Evolutionary conservation across 2,888 invertebrate species (phyloP).

Genomic region (Platycnemis pennipes): DNA sequence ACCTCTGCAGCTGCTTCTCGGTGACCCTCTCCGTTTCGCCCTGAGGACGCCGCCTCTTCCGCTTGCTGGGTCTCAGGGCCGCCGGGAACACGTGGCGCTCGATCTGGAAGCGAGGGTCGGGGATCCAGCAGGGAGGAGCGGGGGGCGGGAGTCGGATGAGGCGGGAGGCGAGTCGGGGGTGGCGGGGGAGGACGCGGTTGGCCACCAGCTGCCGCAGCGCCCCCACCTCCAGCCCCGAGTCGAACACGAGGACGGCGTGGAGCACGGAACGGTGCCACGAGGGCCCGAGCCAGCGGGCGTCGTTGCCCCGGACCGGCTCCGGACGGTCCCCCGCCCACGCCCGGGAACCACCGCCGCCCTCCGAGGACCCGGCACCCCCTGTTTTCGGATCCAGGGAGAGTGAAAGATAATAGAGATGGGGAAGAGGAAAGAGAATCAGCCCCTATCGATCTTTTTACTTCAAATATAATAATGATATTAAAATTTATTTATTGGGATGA

Average conservation of each 20-base stretch:
- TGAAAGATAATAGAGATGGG: no score
- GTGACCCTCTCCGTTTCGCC: slow-evolving; percentile 1
- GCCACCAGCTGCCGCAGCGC: slow-evolving; percentile 79
- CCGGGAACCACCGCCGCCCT: neutral
- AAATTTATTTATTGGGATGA: no score
- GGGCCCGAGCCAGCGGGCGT: slow-evolving; percentile 79
- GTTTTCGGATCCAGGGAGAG: neutral
- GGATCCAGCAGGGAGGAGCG: slow-evolving; percentile 79
- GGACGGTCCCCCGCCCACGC: slow-evolving; percentile 63
- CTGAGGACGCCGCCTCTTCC: neutral
- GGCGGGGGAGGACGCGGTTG: slow-evolving; percentile 78
- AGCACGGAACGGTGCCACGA: slow-evolving; percentile 77
- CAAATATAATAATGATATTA: neutral
- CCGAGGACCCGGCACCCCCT: neutral
- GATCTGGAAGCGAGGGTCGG: slow-evolving; percentile 79
- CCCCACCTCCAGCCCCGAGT: slow-evolving; percentile 78
- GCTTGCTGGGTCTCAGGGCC: slow-evolving; percentile 75
- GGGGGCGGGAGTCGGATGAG: slow-evolving; percentile 75
- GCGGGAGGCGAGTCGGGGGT: slow-evolving; percentile 79
- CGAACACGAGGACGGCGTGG: slow-evolving; percentile 80
- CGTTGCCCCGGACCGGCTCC: slow-evolving; percentile 77
- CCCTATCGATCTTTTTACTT: neutral
- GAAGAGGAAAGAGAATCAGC: no score
- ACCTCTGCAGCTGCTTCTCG: slow-evolving; percentile 52
- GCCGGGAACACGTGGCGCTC: slow-evolving; percentile 80